These are phyloP conservation scores for Amniataba percoides DNA, from an alignment of 2,797 vertebrate species.

Conservation along the genomic window DNA sequence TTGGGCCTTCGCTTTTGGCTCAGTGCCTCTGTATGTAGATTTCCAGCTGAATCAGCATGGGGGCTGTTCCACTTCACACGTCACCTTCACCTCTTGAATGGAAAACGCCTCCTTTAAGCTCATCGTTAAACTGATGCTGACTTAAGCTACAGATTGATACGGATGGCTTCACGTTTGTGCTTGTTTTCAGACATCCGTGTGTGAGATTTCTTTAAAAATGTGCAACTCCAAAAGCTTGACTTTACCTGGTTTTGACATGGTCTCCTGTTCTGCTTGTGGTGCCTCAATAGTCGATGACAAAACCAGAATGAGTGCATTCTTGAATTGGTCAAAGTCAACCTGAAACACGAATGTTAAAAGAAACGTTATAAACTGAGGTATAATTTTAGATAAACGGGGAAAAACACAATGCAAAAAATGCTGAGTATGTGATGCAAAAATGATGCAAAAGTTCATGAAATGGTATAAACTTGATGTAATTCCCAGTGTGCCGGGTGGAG, in stretches of 20 bases:
- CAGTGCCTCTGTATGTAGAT: conserved; percentile 22
- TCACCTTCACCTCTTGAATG: not conserved
- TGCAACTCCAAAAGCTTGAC: not conserved
- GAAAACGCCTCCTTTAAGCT: not conserved
- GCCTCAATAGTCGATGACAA: conserved; percentile 85
- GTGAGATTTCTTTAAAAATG: not conserved
- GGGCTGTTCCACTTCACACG: conserved; percentile 19
- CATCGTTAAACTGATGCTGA: conserved; percentile 4
- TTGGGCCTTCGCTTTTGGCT: conserved; percentile 21
- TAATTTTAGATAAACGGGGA: not conserved
- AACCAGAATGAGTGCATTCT: conserved; percentile 93
- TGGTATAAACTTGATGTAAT: conserved; percentile 57
- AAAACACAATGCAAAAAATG: conserved; percentile 34
- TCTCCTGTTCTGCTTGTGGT: conserved; percentile 82
- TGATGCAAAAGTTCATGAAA: conserved; percentile 37
- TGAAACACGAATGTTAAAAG: conserved; percentile 69
- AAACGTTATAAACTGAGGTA: not conserved
- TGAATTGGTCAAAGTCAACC: conserved; percentile 96
- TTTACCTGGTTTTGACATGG: conserved; percentile 88
- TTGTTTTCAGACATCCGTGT: not conserved
- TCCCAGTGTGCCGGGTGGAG: conserved; percentile 45
- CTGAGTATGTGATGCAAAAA: conserved; percentile 24
- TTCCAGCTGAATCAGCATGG: conserved; percentile 59
- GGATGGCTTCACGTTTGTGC: not conserved
- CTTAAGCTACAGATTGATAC: not conserved